These are phyloP conservation scores for Elmis aenea DNA, from an alignment of 2,888 invertebrate genomes.

Conservation along the genomic window DNA sequence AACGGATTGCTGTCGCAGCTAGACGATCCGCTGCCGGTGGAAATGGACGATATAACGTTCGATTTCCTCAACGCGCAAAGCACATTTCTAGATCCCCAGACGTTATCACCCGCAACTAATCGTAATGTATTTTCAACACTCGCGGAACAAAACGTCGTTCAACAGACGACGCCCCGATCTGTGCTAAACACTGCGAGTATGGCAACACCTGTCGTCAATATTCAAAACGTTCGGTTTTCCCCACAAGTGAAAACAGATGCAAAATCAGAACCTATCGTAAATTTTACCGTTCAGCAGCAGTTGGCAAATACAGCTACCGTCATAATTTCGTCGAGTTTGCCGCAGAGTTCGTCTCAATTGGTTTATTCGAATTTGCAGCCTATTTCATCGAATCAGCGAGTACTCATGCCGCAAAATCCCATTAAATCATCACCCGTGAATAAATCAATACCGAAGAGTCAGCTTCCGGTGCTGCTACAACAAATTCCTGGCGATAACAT, in stretches of 20 bases:
- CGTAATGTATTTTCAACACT: conserved; percentile 8
- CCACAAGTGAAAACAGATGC: conserved; percentile 9
- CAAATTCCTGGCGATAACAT: conserved; percentile 39
- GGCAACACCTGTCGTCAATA: conserved; percentile 4
- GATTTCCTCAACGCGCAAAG: conserved; percentile 44
- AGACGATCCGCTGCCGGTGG: conserved; percentile 44
- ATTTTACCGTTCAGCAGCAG: conserved; percentile 22
- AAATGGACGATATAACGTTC: conserved; percentile 48
- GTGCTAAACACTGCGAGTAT: neutral
- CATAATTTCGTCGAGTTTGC: conserved; percentile 34
- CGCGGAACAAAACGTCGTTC: neutral
- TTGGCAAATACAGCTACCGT: conserved; percentile 32
- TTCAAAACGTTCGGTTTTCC: conserved; percentile 18
- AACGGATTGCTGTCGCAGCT: conserved; percentile 49
- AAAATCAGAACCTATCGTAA: conserved; percentile 15
- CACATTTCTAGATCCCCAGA: conserved; percentile 30
- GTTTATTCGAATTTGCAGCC: conserved; percentile 37
- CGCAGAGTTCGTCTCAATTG: conserved; percentile 30
- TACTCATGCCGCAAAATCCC: conserved; percentile 22
- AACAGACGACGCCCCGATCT: neutral
- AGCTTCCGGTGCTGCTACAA: conserved; percentile 38
- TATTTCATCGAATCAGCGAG: conserved; percentile 25
- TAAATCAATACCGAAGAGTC: conserved; percentile 24
- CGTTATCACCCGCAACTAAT: conserved; percentile 24
- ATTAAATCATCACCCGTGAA: conserved; percentile 14